Evolutionary conservation across 2,797 vertebrate genomes (phyloP).

Genomic region (Spinibarbus caldwelli): DNA sequence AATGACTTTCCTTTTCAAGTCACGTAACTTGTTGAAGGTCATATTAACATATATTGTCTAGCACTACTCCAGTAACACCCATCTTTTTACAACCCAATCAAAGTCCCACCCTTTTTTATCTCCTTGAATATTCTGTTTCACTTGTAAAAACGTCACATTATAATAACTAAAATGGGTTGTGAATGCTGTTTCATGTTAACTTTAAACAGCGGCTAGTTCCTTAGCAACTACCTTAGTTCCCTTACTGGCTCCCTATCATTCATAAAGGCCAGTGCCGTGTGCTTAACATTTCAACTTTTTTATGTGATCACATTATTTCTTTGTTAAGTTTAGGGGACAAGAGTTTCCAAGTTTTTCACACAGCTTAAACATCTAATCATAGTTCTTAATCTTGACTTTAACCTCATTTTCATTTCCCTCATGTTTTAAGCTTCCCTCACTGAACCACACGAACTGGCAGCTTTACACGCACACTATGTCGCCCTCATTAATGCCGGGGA

Average conservation of each 20-base stretch:
- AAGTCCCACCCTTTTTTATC: background rate
- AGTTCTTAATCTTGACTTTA: conserved; percentile 1
- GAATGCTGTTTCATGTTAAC: background rate
- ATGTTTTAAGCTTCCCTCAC: conserved; percentile 5
- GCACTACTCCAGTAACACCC: too few species aligned
- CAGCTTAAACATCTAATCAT: conserved; percentile 1
- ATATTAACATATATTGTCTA: background rate
- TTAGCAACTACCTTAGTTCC: background rate
- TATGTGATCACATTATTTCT: conserved; percentile 15
- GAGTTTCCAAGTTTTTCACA: conserved; percentile 20
- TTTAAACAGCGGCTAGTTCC: background rate
- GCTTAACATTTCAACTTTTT: conserved; percentile 10
- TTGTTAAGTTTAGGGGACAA: background rate
- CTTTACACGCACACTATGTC: background rate
- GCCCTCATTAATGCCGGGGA: conserved; percentile 38
- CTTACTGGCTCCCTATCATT: background rate
- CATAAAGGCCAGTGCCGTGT: background rate
- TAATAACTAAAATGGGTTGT: too few species aligned
- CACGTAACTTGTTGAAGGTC: background rate
- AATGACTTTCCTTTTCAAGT: background rate
- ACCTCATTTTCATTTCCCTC: conserved; percentile 9
- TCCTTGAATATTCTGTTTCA: background rate
- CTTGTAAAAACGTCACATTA: background rate
- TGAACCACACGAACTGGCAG: conserved; percentile 25
- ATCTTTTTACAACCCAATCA: background rate